A percentile compares a stretch with the other conserved stretches of the same genome.
phyloP scores from a whole-genome alignment of 2,113 vertebrate genomes.

The Acanthisitta chloris region DNA sequence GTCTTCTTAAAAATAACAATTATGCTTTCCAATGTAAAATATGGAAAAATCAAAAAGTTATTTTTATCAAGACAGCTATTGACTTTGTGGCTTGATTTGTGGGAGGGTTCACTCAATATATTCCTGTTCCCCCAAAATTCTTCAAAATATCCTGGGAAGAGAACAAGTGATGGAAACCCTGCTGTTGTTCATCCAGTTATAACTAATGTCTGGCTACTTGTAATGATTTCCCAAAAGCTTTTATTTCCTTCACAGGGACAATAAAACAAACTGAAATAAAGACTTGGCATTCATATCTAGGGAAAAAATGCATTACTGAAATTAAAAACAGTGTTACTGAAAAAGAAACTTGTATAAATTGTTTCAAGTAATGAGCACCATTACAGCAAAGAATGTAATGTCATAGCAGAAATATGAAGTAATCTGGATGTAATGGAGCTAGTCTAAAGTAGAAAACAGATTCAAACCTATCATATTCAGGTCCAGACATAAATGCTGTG shows the following conservation, averaged over 20 bases:
- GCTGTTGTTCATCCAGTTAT: neutral
- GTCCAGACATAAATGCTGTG: neutral
- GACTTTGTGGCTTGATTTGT: neutral
- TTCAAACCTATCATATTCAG: neutral
- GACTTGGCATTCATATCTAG: neutral
- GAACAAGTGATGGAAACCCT: neutral
- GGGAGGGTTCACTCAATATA: neutral
- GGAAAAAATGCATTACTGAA: neutral
- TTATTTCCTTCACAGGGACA: neutral
- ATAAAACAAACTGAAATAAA: neutral
- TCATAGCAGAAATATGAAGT: neutral
- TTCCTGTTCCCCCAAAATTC: neutral
- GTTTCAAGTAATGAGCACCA: conserved; percentile 13
- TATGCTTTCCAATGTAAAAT: neutral
- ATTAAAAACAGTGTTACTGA: neutral
- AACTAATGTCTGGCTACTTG: neutral
- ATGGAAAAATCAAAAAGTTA: neutral
- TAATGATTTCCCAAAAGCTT: neutral
- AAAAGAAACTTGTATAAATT: neutral
- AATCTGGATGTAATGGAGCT: conserved; percentile 2
- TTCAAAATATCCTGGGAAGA: neutral
- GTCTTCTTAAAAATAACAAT: neutral
- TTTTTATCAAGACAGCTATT: neutral
- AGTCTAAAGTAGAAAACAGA: neutral
- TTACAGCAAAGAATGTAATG: conserved; percentile 4